Evolutionary conservation across 2,888 invertebrate species (phyloP), one percentile per base, ranked within the genome.

Genomic region (Polyommatus iphigenia): DNA sequence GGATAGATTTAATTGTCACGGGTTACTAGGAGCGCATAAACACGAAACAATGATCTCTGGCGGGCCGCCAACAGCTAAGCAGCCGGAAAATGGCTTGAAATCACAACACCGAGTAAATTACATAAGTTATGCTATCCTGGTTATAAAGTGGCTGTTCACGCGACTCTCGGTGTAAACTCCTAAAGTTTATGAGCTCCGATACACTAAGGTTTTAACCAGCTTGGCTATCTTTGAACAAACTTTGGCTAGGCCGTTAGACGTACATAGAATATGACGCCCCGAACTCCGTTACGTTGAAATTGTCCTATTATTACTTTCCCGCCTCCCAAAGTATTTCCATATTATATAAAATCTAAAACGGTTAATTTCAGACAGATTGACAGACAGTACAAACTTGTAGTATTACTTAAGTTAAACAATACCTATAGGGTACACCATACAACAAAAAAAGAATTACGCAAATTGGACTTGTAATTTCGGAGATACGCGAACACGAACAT

Each of bases 1-100:
- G 79, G 78, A 77, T 77, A 76, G n/a, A 59, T 57, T 78, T 72
- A 72, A 67, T 67, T 67, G 67, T 67, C 29, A 67, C 67, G 67
- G 67, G 29, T 7, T 67, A 67, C 67, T 29, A 67, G 67, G 29
- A 75, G 5, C 18, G 4, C 54, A 41, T 54, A 29, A 24, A 54
- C 46, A 75, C 46, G n/a, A 75, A 20, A 13, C 50, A 73, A 41
- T 41, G 41, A 73, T 20, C 46, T 50, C 24, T 75, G 75, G 20
- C 75, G 67, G 29, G 10, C 29, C 29, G 67, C 67, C 67, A 67
- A 67, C 24, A 15, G 67, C 67, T 76, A 76, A 76, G 76, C 75
- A 75, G 75, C 29, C 67, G 67, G 67, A 67, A 67, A 67, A 67
- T 29, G 29, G 62, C 67, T 67, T 67, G 67, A 67, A 67, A 67